Evolutionary conservation across 2,113 vertebrate genomes (phyloP).

Genomic region (Anoplopoma fimbria): DNA sequence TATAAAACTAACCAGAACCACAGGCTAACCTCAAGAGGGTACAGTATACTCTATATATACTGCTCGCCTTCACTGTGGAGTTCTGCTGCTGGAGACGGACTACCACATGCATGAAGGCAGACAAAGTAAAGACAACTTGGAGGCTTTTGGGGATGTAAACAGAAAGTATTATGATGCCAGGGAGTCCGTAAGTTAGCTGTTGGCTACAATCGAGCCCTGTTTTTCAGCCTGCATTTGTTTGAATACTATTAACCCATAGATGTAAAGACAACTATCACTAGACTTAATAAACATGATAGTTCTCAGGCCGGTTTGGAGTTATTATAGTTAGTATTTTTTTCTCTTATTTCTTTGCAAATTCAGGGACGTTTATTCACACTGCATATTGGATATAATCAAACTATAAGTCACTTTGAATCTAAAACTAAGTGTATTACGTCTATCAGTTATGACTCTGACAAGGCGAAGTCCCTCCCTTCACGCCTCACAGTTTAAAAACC

Average conservation of each 20-base stretch:
- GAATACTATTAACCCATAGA: background rate
- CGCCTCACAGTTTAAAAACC: background rate
- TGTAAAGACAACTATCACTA: background rate
- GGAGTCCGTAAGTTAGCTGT: background rate
- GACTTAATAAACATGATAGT: background rate
- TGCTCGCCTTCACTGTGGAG: conserved; percentile 1
- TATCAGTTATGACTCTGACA: background rate
- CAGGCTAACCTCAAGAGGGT: conserved; percentile 41
- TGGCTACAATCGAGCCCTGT: background rate
- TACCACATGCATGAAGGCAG: conserved; percentile 1
- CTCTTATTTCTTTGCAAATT: background rate
- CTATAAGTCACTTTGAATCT: background rate
- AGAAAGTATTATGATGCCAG: background rate
- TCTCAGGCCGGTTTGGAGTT: background rate
- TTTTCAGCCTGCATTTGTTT: background rate
- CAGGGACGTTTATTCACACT: background rate
- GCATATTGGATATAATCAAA: background rate
- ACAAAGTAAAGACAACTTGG: background rate
- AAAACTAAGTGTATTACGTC: background rate
- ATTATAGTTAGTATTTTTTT: background rate
- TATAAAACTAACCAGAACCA: conserved; percentile 51
- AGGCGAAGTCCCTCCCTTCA: background rate
- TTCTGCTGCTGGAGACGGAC: background rate
- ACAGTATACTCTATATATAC: conserved; percentile 25
- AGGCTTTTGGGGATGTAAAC: background rate